These are phyloP conservation scores for Atlantisia rogersi DNA, from an alignment of 2,113 vertebrate genomes.

Conservation along the genomic window DNA sequence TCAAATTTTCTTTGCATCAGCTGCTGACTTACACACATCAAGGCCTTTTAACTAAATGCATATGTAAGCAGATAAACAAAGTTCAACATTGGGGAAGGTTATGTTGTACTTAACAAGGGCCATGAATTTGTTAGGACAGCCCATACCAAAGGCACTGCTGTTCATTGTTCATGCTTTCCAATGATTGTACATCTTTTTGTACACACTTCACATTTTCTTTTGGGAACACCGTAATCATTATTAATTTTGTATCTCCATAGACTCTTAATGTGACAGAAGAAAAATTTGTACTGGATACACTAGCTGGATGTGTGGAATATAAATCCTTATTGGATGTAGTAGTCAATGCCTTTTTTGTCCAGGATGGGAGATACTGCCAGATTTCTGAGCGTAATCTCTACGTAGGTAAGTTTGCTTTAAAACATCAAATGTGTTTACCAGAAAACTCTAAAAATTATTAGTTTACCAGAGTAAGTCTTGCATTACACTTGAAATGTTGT, in stretches of 20 bases:
- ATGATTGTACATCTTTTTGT: background rate
- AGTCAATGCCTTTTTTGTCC: constrained; percentile 82
- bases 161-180: background rate
- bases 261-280: constrained; percentile 58
- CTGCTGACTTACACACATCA: constrained; percentile 1
- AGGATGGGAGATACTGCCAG: constrained; percentile 71
- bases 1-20: background rate
- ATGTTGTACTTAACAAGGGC: background rate
- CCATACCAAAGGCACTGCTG: background rate
- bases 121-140: background rate
- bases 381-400: constrained; percentile 80
- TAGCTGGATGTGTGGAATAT: constrained; percentile 87
- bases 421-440: background rate
- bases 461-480: background rate
- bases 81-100: background rate
- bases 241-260: constrained; percentile 37
- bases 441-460: background rate
- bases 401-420: constrained; percentile 75
- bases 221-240: background rate
- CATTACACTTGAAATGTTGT: background rate
- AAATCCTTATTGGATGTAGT: constrained; percentile 82
- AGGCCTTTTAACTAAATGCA: background rate
- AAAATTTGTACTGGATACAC: constrained; percentile 78
- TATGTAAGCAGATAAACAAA: background rate
- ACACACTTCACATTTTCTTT: background rate